Evolutionary conservation across 2,113 vertebrate species (phyloP).

Genomic region (Anguilla rostrata): DNA sequence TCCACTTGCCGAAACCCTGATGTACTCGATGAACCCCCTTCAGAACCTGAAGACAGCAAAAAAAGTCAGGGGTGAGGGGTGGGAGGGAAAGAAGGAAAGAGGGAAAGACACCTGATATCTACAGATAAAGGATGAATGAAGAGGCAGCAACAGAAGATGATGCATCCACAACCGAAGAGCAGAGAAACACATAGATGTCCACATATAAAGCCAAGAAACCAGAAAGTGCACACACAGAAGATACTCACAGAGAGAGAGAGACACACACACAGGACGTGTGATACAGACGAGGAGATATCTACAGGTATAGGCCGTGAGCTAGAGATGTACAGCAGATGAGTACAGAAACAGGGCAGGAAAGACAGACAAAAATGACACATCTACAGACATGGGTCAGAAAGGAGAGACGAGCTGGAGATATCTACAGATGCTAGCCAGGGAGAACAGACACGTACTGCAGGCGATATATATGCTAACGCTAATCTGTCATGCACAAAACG

Average conservation of each 20-base stretch:
- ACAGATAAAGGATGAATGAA: too few relatives aligned
- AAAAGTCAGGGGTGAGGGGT: too few relatives aligned
- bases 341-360: neutral
- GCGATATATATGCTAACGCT: too few relatives aligned
- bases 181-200: neutral
- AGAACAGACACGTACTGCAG: neutral
- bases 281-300: neutral
- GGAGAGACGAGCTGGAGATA: neutral
- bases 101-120: neutral
- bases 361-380: neutral
- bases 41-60: neutral
- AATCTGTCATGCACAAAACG: neutral
- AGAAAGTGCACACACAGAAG: neutral
- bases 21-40: neutral
- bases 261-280: neutral
- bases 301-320: neutral
- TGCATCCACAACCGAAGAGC: too few relatives aligned
- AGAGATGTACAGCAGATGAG: too few relatives aligned
- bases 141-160: too few relatives aligned
- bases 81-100: too few relatives aligned
- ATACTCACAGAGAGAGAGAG: neutral
- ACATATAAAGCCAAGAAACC: neutral
- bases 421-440: neutral
- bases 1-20: neutral
- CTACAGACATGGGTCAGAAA: neutral